Evolutionary conservation across 2,797 vertebrate genomes (phyloP), one percentile per base, ranked within the genome.

Genomic region (Urophycis tenuis): DNA sequence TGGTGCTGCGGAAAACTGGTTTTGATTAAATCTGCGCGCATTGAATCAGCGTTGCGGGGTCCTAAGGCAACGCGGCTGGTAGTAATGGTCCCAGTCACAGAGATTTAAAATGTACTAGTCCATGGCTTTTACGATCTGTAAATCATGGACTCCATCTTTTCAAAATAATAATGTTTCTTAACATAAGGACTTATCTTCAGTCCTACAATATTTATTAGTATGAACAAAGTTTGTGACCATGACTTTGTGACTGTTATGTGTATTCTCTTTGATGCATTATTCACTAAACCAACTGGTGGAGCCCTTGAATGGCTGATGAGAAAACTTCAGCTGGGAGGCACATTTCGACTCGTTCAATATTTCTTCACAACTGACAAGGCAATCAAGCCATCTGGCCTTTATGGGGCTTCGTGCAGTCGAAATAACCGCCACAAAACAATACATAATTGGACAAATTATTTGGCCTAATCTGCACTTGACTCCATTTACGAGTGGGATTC

Each of bases 271-370:
- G 79, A 71, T 77, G 84, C 84, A 81, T 81, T 83, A 80, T 89
- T 90, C 85, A 87, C 71, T 29, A 73, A 82, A 80, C 72, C 5
- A 74, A 82, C 74, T 77, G 78, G 76, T 79, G 82, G 81, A 80
- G 83, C 85, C 86, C 88, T 80, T 74, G 78, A 75, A 80, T 84
- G 89, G 91, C 91, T 90, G 89, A 89, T 87, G 78, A 88, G 85
- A 85, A 89, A 88, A 90, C 85, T 88, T 85, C 64, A 0, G 75
- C 78, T 80, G 74, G 79, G 79, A 73, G 81, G 72, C 25, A 45
- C 60, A 82, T 85, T 78, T 78, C 75, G 84, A 80, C 34, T 60
- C 25, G 64, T 76, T 45, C 75, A 53, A 73, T 80, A 73, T 80
- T 75, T 73, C 73, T 49, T 76, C 85, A 80, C 36, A 75, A 82